phyloP scores from a whole-genome alignment of 2,797 vertebrate genomes.

The Acropternis orthonyx region DNA sequence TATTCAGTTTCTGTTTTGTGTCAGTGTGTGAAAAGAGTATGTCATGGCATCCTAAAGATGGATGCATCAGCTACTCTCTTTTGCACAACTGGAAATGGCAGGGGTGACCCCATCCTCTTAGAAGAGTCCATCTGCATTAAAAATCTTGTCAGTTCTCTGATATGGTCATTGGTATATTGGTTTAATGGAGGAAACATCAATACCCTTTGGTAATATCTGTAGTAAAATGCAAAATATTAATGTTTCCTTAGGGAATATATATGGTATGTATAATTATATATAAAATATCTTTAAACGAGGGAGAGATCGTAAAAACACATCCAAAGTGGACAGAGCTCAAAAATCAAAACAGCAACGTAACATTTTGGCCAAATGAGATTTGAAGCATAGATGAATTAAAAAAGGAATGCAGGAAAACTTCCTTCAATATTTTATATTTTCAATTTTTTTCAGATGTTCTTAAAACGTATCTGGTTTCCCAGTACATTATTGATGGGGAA shows the following conservation, averaged over 20 bases:
- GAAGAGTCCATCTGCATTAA: background rate
- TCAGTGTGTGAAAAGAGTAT: background rate
- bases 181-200: background rate
- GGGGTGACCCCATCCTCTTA: background rate
- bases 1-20: background rate
- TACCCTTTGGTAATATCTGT: background rate
- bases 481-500: background rate
- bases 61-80: background rate
- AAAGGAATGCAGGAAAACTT: background rate
- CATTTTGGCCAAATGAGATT: background rate
- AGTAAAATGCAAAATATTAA: background rate
- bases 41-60: background rate
- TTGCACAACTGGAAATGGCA: background rate
- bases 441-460: background rate
- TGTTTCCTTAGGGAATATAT: background rate
- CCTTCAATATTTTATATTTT: background rate
- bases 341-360: background rate
- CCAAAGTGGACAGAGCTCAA: background rate
- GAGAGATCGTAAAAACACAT: background rate
- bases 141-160: background rate
- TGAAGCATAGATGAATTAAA: background rate
- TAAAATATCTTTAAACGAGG: background rate
- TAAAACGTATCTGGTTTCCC: background rate
- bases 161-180: background rate
- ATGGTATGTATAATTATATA: background rate